A percentile compares a stretch with the other conserved stretches of the same genome.
Conservation (phyloP, 2,113 vertebrate species). For the Myotis davidii region DNA sequence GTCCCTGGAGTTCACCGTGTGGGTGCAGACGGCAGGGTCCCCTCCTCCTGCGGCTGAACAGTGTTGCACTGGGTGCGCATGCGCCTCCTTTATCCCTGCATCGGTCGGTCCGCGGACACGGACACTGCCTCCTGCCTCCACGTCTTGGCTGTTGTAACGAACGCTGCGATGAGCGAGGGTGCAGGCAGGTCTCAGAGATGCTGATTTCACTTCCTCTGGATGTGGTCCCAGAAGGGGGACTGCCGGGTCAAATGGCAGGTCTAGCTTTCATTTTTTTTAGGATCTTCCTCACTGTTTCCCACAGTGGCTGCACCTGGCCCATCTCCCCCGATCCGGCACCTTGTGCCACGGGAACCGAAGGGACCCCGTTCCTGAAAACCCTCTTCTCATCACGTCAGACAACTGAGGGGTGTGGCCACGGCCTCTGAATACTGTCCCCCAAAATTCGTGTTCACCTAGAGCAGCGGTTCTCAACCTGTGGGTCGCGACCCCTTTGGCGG, state of each 20-base stretch:
- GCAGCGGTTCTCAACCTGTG: too few relatives aligned
- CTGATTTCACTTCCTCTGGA: not conserved
- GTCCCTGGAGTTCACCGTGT: not conserved
- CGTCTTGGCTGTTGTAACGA: rapidly evolving
- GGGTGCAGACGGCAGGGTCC: not conserved
- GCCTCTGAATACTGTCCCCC: not conserved
- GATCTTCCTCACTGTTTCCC: not conserved
- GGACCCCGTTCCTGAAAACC: too few relatives aligned
- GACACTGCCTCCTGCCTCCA: not conserved
- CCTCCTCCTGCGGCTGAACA: not conserved
- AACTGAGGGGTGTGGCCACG: not conserved
- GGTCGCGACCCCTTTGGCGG: too few relatives aligned
- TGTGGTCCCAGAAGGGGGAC: not conserved
- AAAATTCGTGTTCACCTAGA: not conserved
- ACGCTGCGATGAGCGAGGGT: rapidly evolving
- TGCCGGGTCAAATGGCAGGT: not conserved
- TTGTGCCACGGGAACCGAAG: not conserved
- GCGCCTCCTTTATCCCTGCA: rapidly evolving
- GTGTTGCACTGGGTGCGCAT: rapidly evolving
- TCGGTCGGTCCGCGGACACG: not conserved
- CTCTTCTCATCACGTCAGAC: not conserved
- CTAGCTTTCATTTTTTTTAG: not conserved
- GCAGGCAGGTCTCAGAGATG: not conserved
- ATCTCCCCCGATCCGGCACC: not conserved
- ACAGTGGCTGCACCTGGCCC: not conserved